Percentiles rank a stretch among this genome's conserved stretches.
Evolutionary conservation across 2,113 vertebrate genomes (phyloP).

Genomic region (Chaetodon auriga): DNA sequence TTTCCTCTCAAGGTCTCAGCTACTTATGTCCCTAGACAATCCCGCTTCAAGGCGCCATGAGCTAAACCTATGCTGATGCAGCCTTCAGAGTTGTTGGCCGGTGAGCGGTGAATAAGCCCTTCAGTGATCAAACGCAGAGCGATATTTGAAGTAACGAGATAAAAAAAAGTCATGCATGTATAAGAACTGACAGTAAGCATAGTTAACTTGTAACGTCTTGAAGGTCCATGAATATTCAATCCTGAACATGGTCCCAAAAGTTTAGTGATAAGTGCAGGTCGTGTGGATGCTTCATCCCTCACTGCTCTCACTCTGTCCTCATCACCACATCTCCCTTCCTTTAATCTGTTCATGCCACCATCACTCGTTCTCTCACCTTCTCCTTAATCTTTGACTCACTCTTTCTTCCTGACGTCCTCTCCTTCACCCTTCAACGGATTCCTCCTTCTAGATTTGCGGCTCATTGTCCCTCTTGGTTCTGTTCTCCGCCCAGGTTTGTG

Average conservation of each 20-base stretch:
- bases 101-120: background rate
- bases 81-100: background rate
- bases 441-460: background rate
- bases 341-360: background rate
- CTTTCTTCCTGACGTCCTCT: background rate
- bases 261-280: background rate
- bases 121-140: too few relatives aligned
- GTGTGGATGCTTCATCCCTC: background rate
- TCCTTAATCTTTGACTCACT: background rate
- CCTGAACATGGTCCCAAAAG: background rate
- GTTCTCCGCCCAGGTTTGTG: conserved; percentile 87
- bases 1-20: conserved; percentile 21
- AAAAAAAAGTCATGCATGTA: background rate
- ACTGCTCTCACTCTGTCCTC: background rate
- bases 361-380: background rate
- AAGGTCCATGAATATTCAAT: background rate
- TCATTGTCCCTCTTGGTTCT: background rate
- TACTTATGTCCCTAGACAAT: background rate
- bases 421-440: background rate
- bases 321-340: background rate
- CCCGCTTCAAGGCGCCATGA: background rate
- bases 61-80: background rate
- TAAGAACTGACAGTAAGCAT: background rate
- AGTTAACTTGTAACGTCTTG: background rate
- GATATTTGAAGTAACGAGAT: too few relatives aligned